Conservation (phyloP, 2,888 invertebrate species). For the Nomada hirtipes region DNA sequence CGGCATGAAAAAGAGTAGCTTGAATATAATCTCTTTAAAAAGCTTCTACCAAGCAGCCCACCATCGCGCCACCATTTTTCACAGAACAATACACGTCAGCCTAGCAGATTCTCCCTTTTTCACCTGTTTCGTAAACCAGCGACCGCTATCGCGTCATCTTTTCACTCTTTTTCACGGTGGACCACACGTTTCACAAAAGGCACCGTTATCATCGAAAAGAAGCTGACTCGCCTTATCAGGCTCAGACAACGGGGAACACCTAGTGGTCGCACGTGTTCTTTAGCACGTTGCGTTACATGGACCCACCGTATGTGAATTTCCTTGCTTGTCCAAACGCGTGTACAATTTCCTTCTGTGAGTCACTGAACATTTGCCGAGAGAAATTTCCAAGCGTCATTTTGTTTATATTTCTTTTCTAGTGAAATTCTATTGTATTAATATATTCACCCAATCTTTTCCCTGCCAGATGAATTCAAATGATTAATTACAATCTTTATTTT, state of each 20-base stretch:
- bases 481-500: too few species aligned
- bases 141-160: conserved; percentile 24
- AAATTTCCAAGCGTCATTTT: background rate
- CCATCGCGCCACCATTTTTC: conserved; percentile 27
- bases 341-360: background rate
- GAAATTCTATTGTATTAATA: too few species aligned
- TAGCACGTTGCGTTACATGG: background rate
- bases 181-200: conserved; percentile 16
- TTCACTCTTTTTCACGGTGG: conserved; percentile 10
- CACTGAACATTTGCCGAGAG: background rate
- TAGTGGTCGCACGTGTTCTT: conserved; percentile 12
- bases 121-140: conserved; percentile 22
- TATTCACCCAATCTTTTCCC: too few species aligned
- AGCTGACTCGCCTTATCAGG: conserved; percentile 31
- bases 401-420: too few species aligned
- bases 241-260: conserved; percentile 1
- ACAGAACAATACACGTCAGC: conserved; percentile 42
- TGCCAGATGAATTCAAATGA: too few species aligned
- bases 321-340: conserved; percentile 6
- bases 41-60: conserved; percentile 1
- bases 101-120: conserved; percentile 31
- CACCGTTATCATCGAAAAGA: conserved; percentile 17
- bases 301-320: conserved; percentile 19
- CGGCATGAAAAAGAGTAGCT: conserved; percentile 2
- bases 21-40: conserved; percentile 13